Evolutionary conservation across 2,797 vertebrate species (phyloP), one percentile per base, ranked within the genome.

Genomic region (Bradypodion pumilum): DNA sequence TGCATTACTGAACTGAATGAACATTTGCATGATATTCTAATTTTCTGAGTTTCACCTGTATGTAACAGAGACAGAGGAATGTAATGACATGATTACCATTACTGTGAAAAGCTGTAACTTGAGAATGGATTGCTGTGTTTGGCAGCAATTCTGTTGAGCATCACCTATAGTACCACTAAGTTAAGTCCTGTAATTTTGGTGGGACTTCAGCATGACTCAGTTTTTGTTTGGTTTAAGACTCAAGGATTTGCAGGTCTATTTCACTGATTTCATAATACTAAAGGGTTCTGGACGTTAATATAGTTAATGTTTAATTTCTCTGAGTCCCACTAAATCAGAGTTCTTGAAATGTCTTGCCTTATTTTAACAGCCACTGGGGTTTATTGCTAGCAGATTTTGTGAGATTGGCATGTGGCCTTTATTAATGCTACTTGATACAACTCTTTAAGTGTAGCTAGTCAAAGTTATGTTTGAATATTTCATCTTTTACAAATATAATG

Each of bases 401-500:
- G 56, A 72, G 49, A 52, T 72, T 84, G 82, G 1, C 88, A 69
- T 77, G 79, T 29, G 87, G 29, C 78, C 82, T 44, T n/a, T 83
- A 84, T 85, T 91, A 85, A 40, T 74, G 80, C 80, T 42, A 3
- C 78, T n/a, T 40, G 40, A 10, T 84, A 87, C 59, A 49, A 4
- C 60, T 44, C 73, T 80, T 69, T 60, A 10, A 78, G 42, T 49
- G 19, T 56, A 84, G 25, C 32, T 63, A 63, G 42, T 78, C 25
- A 25, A 85, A 91, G 8, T 81, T 59, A 0, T 86, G 15, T 86
- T 93, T 90, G 90, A 91, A 82, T 90, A 46, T 79, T 35, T 73
- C 73, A 72, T 82, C 91, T 60, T 84, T 72, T n/a, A 83, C 93
- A 82, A 90, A 65, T 91, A 40, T 40, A 82, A 91, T 78, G 92